Evolutionary conservation across 2,113 vertebrate species (phyloP), one percentile per base, ranked within the genome.

Genomic region (Fregetta grallaria): DNA sequence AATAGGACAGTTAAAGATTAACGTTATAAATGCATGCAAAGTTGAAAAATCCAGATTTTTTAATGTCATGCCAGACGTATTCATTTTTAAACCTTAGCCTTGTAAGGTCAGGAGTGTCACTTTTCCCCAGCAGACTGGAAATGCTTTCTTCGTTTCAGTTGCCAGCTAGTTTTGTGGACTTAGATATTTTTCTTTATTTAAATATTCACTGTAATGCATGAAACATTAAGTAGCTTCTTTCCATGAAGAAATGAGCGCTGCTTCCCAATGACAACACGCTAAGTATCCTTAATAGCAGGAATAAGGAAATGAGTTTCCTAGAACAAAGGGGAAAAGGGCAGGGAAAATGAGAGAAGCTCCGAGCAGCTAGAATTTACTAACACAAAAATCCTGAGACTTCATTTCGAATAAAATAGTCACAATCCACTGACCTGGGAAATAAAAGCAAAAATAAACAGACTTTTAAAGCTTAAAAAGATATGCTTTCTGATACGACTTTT

Each of bases 181-280:
- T 79, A 91, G 78, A 87, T 87, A 88, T 79, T 77, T 92, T 94
- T 89, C 77, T 95, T 96, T 92, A 96, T 93, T 97, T 92, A 95
- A 95, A 97, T 97, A 97, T 97, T 95, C 94, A 95, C 94, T 77
- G 77, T 94, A 97, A 91, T 4, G 4, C 94, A 96, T 97, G 87
- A 97, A 97, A 97, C 95, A 92, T 97, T 94, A 94, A 97, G 91
- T 45, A 96, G 91, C 62, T 88, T 83, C 84, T 95, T 92, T 91
- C 94, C 55, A 91, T 52, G 87, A 94, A 96, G 66, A 85, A 92
- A 94, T 83, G 50, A 91, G 84, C 32, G 71, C 84, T 90, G 58
- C 74, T 94, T 96, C 77, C 84, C 74, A 89, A 83, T 59, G 86
- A 94, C 91, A 97, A 96, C 90, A 97, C 36, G 45, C 32, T 88